A percentile compares a stretch with the other conserved stretches of the same genome.
phyloP scores from a whole-genome alignment of 2,797 vertebrate species.

The Anomalospiza imberbis region DNA sequence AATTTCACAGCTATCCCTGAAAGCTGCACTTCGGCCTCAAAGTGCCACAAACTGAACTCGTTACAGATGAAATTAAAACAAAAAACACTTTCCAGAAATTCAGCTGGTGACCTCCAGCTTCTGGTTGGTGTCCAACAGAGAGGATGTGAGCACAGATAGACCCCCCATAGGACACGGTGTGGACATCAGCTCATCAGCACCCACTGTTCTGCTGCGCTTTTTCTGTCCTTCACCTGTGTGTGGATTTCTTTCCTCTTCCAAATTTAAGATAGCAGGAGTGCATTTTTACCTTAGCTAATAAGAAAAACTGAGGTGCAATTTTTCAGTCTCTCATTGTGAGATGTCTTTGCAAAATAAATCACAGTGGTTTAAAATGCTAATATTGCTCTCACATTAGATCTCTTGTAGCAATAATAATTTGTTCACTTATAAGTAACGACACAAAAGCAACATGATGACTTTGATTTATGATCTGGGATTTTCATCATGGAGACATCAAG shows the following conservation, averaged over 20 bases:
- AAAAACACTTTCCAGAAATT: not conserved
- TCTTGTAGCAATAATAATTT: slow-evolving; percentile 19
- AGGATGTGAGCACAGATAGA: not conserved
- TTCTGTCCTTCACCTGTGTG: not conserved
- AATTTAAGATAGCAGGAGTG: not conserved
- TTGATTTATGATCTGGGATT: slow-evolving; percentile 29
- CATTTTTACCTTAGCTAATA: not conserved
- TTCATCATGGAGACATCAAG: slow-evolving; percentile 19
- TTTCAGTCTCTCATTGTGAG: not conserved
- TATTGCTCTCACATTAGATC: not conserved
- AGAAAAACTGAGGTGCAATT: not conserved
- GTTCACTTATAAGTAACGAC: not conserved
- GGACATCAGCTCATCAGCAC: not conserved
- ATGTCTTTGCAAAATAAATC: slow-evolving; percentile 36
- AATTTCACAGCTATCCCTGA: not conserved
- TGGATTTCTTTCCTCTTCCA: not conserved
- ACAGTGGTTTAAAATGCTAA: slow-evolving; percentile 9
- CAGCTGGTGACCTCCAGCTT: not conserved
- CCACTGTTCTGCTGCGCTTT: not conserved
- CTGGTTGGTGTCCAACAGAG: not conserved
- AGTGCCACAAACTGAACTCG: not conserved
- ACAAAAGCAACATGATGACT: not conserved
- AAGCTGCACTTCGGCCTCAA: not conserved
- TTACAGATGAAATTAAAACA: not conserved
- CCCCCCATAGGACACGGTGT: not conserved